These are phyloP conservation scores for Heterohyrax brucei DNA, from an alignment of 2,797 vertebrate species.

Conservation along the genomic window DNA sequence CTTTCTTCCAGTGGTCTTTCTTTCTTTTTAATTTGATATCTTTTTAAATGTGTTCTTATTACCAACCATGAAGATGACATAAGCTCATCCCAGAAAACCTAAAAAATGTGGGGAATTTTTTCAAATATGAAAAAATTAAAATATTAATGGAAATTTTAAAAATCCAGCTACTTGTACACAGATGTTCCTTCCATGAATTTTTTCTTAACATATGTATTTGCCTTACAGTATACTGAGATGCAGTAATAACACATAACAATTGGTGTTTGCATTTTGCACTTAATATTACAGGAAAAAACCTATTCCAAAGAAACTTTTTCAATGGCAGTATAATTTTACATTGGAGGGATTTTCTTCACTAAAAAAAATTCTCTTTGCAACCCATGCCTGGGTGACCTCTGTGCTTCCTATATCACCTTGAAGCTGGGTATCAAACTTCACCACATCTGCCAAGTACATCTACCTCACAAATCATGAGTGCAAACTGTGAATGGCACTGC, in stretches of 20 bases:
- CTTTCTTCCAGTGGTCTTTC: background rate
- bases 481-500: background rate
- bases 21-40: background rate
- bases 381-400: background rate
- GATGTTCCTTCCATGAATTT: background rate
- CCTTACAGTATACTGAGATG: background rate
- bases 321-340: background rate
- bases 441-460: background rate
- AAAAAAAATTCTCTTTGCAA: background rate
- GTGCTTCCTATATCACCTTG: background rate
- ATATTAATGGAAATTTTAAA: background rate
- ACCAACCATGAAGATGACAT: background rate
- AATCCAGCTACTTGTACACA: background rate
- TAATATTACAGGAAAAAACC: background rate
- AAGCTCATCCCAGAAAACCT: background rate
- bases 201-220: conserved; percentile 7
- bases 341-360: background rate
- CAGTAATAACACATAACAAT: background rate
- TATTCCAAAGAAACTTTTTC: conserved; percentile 7
- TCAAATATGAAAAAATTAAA: background rate
- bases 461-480: background rate
- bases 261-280: background rate
- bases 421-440: background rate
- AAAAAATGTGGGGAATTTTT: background rate
- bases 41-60: background rate